phyloP scores from a whole-genome alignment of 2,888 invertebrate species.

The Neelides folsomi region DNA sequence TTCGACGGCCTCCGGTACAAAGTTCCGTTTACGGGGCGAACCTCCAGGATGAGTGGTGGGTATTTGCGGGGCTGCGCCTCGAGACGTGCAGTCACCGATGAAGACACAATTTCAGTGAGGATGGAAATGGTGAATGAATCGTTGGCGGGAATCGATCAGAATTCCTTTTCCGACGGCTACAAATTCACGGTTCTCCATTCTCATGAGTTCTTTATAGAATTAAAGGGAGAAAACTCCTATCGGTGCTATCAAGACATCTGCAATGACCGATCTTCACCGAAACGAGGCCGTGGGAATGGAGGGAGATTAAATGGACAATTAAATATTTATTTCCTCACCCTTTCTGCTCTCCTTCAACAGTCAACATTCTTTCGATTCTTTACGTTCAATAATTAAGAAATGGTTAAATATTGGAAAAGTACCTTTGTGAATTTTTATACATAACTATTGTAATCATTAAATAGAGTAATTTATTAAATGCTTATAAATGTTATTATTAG shows the following conservation, averaged over 20 bases:
- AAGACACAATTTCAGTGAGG: conserved; percentile 24
- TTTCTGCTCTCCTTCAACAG: too few species aligned
- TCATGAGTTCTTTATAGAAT: conserved; percentile 29
- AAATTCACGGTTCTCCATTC: conserved; percentile 20
- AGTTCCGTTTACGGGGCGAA: conserved; percentile 12
- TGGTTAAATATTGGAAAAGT: too few species aligned
- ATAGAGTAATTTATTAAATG: too few species aligned
- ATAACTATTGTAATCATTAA: too few species aligned
- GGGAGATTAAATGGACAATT: too few species aligned
- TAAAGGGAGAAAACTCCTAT: conserved; percentile 23
- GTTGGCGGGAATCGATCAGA: too few species aligned
- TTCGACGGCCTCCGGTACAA: conserved; percentile 23
- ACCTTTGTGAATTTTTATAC: too few species aligned
- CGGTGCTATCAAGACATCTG: conserved; percentile 25
- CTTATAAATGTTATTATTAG: too few species aligned
- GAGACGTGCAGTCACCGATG: conserved; percentile 20
- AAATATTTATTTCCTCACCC: too few species aligned
- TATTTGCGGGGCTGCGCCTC: conserved; percentile 29
- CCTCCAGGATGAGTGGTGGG: conserved; percentile 18
- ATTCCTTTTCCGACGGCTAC: conserved; percentile 17
- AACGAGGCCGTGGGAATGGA: too few species aligned
- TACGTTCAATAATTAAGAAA: too few species aligned
- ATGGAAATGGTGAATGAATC: conserved; percentile 6
- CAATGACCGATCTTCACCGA: conserved; percentile 10
- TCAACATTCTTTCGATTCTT: too few species aligned